Evolutionary conservation across 2,888 invertebrate species (phyloP), one percentile per base, ranked within the genome.

Genomic region (Rhodophaea formosa): DNA sequence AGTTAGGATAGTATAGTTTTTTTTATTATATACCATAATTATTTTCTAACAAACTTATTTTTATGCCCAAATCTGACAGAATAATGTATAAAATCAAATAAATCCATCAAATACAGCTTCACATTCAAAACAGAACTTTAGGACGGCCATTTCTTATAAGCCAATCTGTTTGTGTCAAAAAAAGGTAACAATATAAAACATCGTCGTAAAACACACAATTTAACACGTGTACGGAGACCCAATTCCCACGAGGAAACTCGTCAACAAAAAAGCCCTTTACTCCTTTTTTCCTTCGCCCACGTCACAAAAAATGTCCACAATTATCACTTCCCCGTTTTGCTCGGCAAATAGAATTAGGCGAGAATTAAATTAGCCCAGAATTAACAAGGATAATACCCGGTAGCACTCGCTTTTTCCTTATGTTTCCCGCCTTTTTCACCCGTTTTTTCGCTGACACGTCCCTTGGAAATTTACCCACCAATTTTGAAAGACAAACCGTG

Each of bases 341-440:
- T 86, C 84, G 70, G 82, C 84, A 89, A 91, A 90, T 91, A 90
- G 90, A 90, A 90, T 91, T 90, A 90, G 82, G 87, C 85, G 86
- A 71, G 86, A 90, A 91, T 90, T 89, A 87, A 88, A 91, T 91
- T 90, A 89, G 80, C 84, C 83, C 74, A 79, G 89, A 84, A 90
- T 90, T 91, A 91, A 88, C 90, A 88, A 83, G 90, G 89, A 90
- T 91, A 90, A 91, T 90, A 80, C 84, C 78, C 76, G 80, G 76
- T 80, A 81, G 76, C 72, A 75, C 79, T 77, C 77, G 67, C 75
- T 79, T 83, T 86, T 86, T 82, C 82, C 79, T 79, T 84, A 80
- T 82, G 85, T 87, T 82, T 79, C 66, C 72, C 77, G 74, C 71
- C 75, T 79, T 81, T 82, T 79, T 69, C 63, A 71, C 71, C 72